Percentiles rank a stretch among this genome's conserved stretches.
These are phyloP conservation scores for Dorcus hopei DNA, from an alignment of 2,888 invertebrate species.

Conservation along the genomic window DNA sequence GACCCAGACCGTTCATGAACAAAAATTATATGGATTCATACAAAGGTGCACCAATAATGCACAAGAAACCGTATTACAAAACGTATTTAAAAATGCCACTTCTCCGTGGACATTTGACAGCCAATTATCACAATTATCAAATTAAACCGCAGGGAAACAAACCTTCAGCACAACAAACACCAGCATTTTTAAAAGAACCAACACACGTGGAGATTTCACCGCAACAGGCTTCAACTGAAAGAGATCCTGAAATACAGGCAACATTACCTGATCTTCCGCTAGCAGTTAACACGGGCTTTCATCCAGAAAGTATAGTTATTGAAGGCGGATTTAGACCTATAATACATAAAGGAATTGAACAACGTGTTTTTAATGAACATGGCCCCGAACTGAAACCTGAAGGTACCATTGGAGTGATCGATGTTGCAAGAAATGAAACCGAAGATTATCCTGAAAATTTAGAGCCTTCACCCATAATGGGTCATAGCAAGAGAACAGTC, in stretches of 20 bases:
- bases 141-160: conserved; percentile 4
- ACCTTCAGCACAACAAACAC: conserved; percentile 5
- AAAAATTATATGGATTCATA: too few species aligned
- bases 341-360: conserved; percentile 55
- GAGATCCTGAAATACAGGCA: conserved; percentile 35
- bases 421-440: conserved; percentile 51
- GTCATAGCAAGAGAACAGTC: conserved; percentile 19
- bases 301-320: conserved; percentile 75
- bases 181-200: conserved; percentile 13
- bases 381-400: conserved; percentile 49
- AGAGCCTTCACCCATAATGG: conserved; percentile 67
- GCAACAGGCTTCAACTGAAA: conserved; percentile 42
- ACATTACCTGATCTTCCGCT: conserved; percentile 48
- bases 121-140: too few species aligned
- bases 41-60: too few species aligned
- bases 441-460: conserved; percentile 61
- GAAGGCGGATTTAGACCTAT: conserved; percentile 85
- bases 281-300: conserved; percentile 73
- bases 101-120: too few species aligned
- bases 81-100: not conserved
- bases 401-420: conserved; percentile 50
- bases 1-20: too few species aligned
- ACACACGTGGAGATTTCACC: conserved; percentile 41
- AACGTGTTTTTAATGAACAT: conserved; percentile 49
- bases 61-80: too few species aligned